Evolutionary conservation across 53 echinoderm and acorn worm genomes (phyloP).

Genomic region (Holothuria leucospilota): DNA sequence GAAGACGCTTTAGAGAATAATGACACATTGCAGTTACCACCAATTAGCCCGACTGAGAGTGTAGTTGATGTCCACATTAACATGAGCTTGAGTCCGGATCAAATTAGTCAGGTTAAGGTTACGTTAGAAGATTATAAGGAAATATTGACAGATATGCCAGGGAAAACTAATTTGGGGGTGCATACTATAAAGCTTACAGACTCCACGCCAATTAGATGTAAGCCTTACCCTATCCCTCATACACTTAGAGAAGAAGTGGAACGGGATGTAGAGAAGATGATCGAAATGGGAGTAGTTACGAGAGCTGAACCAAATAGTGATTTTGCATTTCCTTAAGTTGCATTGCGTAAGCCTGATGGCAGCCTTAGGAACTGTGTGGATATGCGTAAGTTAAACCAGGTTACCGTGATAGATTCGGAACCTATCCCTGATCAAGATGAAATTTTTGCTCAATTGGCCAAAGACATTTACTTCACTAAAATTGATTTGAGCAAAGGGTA

Average conservation of each 20-base stretch:
- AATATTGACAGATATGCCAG: slow-evolving; percentile 58
- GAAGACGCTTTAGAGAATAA: neutral
- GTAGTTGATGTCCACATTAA: too few species aligned
- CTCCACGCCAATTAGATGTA: slow-evolving; percentile 49
- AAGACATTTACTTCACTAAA: slow-evolving; percentile 57
- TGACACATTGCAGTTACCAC: slow-evolving; percentile 24
- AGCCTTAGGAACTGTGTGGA: slow-evolving; percentile 57
- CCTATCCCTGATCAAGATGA: slow-evolving; percentile 66
- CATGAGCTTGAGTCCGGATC: neutral
- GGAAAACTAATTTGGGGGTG: slow-evolving; percentile 44
- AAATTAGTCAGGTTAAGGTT: slow-evolving; percentile 9
- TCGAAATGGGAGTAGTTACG: too few species aligned
- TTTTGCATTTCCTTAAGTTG: slow-evolving; percentile 53
- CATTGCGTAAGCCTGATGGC: slow-evolving; percentile 49
- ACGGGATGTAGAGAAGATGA: slow-evolving; percentile 52
- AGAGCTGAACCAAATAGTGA: slow-evolving; percentile 42
- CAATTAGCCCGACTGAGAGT: too few species aligned
- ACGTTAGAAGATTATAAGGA: slow-evolving; percentile 27
- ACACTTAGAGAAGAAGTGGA: slow-evolving; percentile 42
- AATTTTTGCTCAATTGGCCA: slow-evolving; percentile 57
- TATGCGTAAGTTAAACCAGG: slow-evolving; percentile 50
- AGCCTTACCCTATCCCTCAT: slow-evolving; percentile 58
- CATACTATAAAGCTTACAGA: slow-evolving; percentile 49
- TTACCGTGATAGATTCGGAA: slow-evolving; percentile 40
- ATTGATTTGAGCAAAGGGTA: slow-evolving; percentile 65